Evolutionary conservation across 1,140 invertebrate genomes (phyloP).

Genomic region (Drosophila mauritiana): DNA sequence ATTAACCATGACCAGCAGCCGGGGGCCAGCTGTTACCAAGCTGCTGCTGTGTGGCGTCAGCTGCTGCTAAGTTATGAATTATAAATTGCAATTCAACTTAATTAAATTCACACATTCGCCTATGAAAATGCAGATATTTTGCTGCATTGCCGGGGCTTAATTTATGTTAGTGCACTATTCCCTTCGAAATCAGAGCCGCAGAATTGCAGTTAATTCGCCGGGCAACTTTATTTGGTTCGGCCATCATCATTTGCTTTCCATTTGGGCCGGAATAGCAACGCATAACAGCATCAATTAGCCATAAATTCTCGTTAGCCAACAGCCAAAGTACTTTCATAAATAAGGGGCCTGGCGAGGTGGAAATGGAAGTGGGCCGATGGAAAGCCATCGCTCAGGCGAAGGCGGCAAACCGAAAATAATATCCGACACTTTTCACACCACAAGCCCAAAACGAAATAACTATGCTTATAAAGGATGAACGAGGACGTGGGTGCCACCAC

Average conservation of each 20-base stretch:
- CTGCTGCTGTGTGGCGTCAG: constrained; percentile 14
- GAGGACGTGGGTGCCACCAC: constrained; percentile 24
- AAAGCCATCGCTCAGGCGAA: constrained; percentile 38
- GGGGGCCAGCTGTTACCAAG: constrained; percentile 22
- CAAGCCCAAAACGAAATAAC: constrained; percentile 16
- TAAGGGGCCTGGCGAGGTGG: constrained; percentile 5
- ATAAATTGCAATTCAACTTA: constrained; percentile 60
- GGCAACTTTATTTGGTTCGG: constrained; percentile 19
- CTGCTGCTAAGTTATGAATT: constrained; percentile 50
- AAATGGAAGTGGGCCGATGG: constrained; percentile 16
- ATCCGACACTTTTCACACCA: constrained; percentile 31
- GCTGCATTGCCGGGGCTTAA: constrained; percentile 50
- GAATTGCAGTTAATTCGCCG: constrained; percentile 31
- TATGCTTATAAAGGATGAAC: constrained; percentile 19
- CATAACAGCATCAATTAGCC: constrained; percentile 62
- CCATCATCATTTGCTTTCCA: constrained; percentile 31
- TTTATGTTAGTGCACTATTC: constrained; percentile 22
- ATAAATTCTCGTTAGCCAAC: constrained; percentile 69
- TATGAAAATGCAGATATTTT: constrained; percentile 34
- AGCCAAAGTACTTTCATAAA: constrained; percentile 48
- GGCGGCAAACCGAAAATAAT: constrained; percentile 47
- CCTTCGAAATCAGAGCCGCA: constrained; percentile 14
- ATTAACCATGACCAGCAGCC: constrained; percentile 61
- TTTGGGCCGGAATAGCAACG: constrained; percentile 13
- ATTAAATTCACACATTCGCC: constrained; percentile 49